A percentile compares a stretch with the other conserved stretches of the same genome.
Conservation (phyloP, 37 sponge, comb jelly and placozoan genomes). For the Halichondria panicea region DNA sequence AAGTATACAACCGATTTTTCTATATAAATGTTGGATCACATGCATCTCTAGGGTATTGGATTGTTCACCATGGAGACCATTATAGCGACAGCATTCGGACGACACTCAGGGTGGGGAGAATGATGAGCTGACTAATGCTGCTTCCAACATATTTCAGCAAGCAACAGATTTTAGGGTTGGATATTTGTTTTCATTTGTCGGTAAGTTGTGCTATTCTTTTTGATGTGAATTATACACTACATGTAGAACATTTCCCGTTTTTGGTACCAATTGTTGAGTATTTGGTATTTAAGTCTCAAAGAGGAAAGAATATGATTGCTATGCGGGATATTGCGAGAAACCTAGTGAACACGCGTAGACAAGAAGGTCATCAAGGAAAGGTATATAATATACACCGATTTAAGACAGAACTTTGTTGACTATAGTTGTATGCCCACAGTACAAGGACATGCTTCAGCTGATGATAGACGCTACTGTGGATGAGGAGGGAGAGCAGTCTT, state of each 20-base stretch:
- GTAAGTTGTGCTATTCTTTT: too few relatives aligned
- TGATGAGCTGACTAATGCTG: neutral
- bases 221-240: too few relatives aligned
- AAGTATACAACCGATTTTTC: neutral
- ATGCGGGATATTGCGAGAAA: slow-evolving; percentile 5
- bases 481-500: neutral
- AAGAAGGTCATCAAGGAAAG: slow-evolving; percentile 5
- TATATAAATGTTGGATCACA: neutral
- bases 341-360: slow-evolving; percentile 7
- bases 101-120: slow-evolving; percentile 1
- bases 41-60: slow-evolving; percentile 17
- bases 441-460: slow-evolving; percentile 65
- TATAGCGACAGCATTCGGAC: slow-evolving; percentile 65
- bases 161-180: too few relatives aligned
- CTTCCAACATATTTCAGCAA: neutral
- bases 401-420: too few relatives aligned
- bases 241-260: slow-evolving; percentile 37
- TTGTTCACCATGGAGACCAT: slow-evolving; percentile 66
- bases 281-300: neutral
- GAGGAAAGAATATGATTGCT: neutral
- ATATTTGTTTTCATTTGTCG: too few relatives aligned
- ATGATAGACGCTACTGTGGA: slow-evolving; percentile 62
- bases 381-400: neutral
- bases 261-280: slow-evolving; percentile 1
- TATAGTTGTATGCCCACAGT: slow-evolving; percentile 3